Base-by-base conservation (phyloP, 2,113 vertebrate genomes). In the Ictidomys tridecemlineatus region DNA sequence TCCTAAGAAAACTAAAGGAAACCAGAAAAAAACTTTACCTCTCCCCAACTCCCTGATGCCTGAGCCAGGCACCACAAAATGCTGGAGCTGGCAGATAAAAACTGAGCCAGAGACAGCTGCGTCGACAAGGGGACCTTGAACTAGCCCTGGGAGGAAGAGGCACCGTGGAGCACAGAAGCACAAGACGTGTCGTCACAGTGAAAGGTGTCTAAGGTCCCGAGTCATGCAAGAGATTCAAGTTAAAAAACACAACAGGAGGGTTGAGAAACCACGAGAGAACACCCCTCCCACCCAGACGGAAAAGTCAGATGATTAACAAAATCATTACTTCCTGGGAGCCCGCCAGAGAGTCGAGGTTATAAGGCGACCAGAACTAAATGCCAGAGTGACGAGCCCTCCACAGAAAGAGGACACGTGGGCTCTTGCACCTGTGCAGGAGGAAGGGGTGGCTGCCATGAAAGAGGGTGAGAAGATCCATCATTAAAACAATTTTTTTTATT, bases 121-220 rank as follows among this genome's bases (percentile, higher is more conserved):
- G 0, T 3, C 22, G 48, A 85, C 22, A 83, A 93, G 18, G 10
- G 6, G 84, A 42, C n/a, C 14, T 76, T 79, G 42, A 93, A 78
- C 28, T 22, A 24, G 72, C 11, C 26, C 73, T 69, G 67, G 42
- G n/a, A 77, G 51, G 69, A 82, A 56, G 5, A 78, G 48, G 18
- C 63, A 16, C 63, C 56, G 26, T n/a, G 34, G 12, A 65, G 32
- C 39, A 18, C 14, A 14, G 37, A 85, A 88, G 83, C 30, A 58
- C 72, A 85, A 90, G 34, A 22, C 30, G 1, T 3, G 13, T 2
- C n/a, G 13, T 53, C 80, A 51, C 22, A 53, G 32, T 63, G 51
- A 69, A 85, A 93, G 78, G 70, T 56, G 34, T 58, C 80, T 85
- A 79, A 90, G 93, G n/a, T 72, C 86, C 73, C 79, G 56, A 51